Base-by-base conservation (phyloP, 1,140 invertebrate genomes). In the Neuroterus valhalla region DNA sequence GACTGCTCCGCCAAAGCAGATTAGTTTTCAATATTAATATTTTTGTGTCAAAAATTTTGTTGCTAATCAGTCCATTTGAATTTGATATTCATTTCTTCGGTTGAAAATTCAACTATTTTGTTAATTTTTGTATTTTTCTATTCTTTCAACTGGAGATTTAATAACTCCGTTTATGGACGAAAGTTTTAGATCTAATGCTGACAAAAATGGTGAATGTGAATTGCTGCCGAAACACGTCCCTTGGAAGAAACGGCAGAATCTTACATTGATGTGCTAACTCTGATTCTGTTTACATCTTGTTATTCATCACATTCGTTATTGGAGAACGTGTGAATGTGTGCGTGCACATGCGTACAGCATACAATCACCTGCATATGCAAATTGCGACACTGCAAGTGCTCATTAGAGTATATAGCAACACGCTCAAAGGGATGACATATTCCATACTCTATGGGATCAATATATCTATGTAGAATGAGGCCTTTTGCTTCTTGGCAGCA, bases 381-480 rank as follows among this genome's bases (percentile, higher is more conserved):
- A 62, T 62, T 38, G 55, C 55, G 23, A 62, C 55, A 62, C 55
- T 62, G 23, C 55, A 62, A 62, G 55, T 62, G 55, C 55, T 62
- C 55, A 62, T 62, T 62, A 62, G 55, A 23, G 14, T 62, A 62
- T 62, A 62, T 62, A 62, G 55, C 55, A 62, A 62, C 26, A 62
- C 55, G 26, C 55, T 62, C 55, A 62, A 62, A 62, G 55, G 55
- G 26, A 62, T 26, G 55, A 68, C 66, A 68, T 44, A 68, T 68
- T 45, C 66, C 66, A 68, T n/a, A 45, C n/a, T 44, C 21, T 19
- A 68, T 68, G 38, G 43, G 66, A 44, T 68, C 43, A 44, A 45
- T 43, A 68, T 44, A 44, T 67, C 17, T 26, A 68, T 43, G 21
- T 44, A 62, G 55, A 3, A 62, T 31, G 31, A 62, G 26, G 12